phyloP scores from a whole-genome alignment of 2,113 vertebrate genomes.

The Etia nguti region DNA sequence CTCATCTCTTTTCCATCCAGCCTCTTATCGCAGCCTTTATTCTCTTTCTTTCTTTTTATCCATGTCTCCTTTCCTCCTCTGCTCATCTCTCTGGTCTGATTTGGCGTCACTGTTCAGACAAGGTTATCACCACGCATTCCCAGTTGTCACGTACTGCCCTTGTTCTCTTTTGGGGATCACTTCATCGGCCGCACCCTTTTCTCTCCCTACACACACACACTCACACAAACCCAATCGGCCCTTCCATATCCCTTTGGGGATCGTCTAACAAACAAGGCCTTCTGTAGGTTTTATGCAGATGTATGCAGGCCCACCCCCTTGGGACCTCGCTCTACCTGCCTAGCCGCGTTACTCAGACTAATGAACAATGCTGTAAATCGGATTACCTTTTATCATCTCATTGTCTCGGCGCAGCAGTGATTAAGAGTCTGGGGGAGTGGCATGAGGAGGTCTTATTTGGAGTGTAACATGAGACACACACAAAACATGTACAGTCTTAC shows the following conservation, averaged over 20 bases:
- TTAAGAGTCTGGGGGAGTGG: constrained; percentile 42
- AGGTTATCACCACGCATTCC: constrained; percentile 48
- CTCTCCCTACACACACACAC: background rate
- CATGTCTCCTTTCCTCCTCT: background rate
- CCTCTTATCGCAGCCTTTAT: constrained; percentile 17
- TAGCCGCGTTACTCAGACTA: constrained; percentile 45
- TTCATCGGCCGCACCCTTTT: constrained; percentile 1
- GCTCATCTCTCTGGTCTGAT: constrained; percentile 49
- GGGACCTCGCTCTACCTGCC: constrained; percentile 33
- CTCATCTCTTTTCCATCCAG: constrained; percentile 13
- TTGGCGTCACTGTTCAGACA: constrained; percentile 24
- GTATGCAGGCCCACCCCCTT: background rate
- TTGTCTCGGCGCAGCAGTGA: constrained; percentile 47
- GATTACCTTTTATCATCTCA: constrained; percentile 62
- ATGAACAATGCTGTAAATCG: constrained; percentile 60
- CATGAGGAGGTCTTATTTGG: background rate
- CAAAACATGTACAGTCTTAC: background rate
- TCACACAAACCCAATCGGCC: background rate
- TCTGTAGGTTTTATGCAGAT: constrained; percentile 36
- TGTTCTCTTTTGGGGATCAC: constrained; percentile 37
- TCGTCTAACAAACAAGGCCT: constrained; percentile 33
- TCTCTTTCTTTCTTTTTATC: constrained; percentile 21
- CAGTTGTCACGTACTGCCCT: constrained; percentile 28
- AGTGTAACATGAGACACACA: background rate
- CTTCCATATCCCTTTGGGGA: background rate